These are phyloP conservation scores for Pitta sordida DNA, from an alignment of 2,113 vertebrate genomes.

Conservation along the genomic window DNA sequence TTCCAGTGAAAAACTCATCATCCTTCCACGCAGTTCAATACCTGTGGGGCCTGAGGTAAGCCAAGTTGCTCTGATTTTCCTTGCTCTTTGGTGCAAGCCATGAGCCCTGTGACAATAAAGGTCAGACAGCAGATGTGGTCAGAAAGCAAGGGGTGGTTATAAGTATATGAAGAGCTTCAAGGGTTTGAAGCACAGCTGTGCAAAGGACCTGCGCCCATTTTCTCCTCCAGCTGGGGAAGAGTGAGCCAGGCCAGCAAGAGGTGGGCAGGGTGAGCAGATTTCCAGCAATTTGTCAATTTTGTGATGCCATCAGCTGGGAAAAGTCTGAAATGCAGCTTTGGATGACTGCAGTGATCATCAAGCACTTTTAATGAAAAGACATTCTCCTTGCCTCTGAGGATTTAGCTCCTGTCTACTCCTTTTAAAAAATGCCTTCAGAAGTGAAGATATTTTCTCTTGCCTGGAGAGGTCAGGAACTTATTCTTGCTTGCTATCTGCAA, in stretches of 20 bases:
- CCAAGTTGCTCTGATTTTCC: neutral
- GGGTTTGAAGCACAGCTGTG: neutral
- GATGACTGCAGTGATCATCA: neutral
- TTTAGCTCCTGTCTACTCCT: neutral
- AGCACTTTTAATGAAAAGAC: neutral
- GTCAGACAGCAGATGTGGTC: neutral
- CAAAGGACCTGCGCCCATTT: neutral
- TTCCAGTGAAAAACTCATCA: neutral
- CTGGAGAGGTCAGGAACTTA: neutral
- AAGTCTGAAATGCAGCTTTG: neutral
- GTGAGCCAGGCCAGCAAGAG: neutral
- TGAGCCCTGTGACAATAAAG: neutral
- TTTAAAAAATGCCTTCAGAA: neutral
- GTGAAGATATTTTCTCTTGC: neutral
- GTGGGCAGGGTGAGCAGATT: neutral
- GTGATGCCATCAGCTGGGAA: conserved; percentile 71
- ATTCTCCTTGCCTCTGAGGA: neutral
- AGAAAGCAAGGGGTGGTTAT: neutral
- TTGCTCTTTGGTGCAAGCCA: neutral
- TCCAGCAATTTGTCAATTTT: conserved; percentile 3
- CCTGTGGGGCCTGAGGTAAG: neutral
- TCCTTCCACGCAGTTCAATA: neutral
- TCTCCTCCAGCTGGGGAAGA: neutral
- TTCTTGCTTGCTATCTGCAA: neutral
- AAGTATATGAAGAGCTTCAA: neutral